phyloP scores from a whole-genome alignment of 2,113 vertebrate genomes.

The cattle (Bos taurus) region ARS-UCD2.0 NC_037328.1:128990001-128990500 shows the following conservation, averaged over 20 bases:
- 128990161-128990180: not conserved
- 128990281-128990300: not conserved
- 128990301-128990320: not conserved
- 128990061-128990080: not conserved
- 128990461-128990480: not conserved
- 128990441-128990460: not conserved
- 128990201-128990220: not conserved
- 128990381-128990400: not conserved
- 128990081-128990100: not conserved
- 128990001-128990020: fast-evolving
- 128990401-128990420: not conserved
- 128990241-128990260: not conserved
- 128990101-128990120: not conserved
- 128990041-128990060: not conserved
- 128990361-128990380: not conserved
- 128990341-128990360: not conserved
- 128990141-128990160: not conserved
- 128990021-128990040: not conserved
- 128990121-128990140: not conserved
- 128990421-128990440: not conserved
- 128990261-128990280: not conserved
- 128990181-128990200: not conserved
- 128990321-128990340: not conserved
- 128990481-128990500: not conserved
- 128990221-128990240: not conserved